phyloP scores from a whole-genome alignment of 2,888 invertebrate genomes.

The Macrophya alboannulata region DNA sequence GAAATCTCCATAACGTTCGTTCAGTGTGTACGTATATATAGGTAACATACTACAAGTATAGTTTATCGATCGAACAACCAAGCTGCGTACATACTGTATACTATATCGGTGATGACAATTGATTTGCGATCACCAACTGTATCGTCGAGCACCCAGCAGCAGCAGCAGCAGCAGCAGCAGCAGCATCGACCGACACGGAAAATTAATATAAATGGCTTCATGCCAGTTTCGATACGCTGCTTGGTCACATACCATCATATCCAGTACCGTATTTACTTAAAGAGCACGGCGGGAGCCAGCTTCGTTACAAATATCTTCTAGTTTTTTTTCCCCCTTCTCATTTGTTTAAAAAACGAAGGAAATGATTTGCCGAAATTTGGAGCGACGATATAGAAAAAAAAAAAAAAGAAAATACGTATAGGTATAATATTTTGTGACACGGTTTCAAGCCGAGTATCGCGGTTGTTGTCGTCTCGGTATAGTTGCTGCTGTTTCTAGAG shows the following conservation, averaged over 20 bases:
- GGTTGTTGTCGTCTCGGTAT: no score
- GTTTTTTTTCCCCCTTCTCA: not conserved
- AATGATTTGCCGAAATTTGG: no score
- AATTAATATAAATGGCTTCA: constrained; percentile 51
- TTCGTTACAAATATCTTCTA: not conserved
- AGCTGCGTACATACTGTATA: not conserved
- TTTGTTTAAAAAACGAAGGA: not conserved
- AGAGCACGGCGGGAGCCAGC: not conserved
- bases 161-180: no score
- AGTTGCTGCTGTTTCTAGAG: not conserved
- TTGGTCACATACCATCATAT: constrained; percentile 39
- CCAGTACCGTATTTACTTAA: not conserved
- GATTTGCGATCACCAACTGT: constrained; percentile 42
- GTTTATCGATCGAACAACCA: constrained; percentile 40
- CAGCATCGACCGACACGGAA: constrained; percentile 47
- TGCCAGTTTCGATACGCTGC: constrained; percentile 34
- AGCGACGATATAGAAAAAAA: no score
- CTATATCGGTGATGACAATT: constrained; percentile 40
- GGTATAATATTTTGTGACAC: not conserved
- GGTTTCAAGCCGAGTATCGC: not conserved
- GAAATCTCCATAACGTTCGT: not conserved
- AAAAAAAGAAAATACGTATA: no score
- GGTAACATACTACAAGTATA: not conserved
- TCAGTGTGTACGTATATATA: no score
- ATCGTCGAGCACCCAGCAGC: not conserved